phyloP scores from a whole-genome alignment of 2,888 invertebrate species.

The Conomelus anceps region DNA sequence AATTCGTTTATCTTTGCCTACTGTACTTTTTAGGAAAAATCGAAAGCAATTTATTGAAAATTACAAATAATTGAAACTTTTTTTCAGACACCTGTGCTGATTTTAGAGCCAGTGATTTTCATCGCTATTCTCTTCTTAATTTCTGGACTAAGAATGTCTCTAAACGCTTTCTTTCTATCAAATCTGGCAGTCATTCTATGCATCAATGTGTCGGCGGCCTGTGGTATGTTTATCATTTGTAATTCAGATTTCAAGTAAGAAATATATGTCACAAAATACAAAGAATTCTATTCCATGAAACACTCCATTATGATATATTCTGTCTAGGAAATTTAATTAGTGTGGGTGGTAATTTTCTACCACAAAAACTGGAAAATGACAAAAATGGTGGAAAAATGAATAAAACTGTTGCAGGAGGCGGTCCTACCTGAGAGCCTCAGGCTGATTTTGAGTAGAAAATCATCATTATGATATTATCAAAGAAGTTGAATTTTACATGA shows the following conservation, averaged over 20 bases:
- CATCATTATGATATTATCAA: too few species aligned
- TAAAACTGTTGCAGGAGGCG: too few species aligned
- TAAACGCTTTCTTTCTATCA: constrained; percentile 64
- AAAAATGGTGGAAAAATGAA: too few species aligned
- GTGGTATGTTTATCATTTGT: constrained; percentile 53
- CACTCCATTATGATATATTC: too few species aligned
- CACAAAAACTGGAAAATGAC: too few species aligned
- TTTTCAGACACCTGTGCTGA: constrained; percentile 71
- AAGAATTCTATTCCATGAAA: not conserved
- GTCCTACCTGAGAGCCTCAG: too few species aligned
- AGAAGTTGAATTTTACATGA: too few species aligned
- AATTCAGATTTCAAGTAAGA: not conserved
- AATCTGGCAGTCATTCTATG: constrained; percentile 64
- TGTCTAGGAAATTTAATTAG: too few species aligned
- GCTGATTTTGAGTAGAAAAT: too few species aligned
- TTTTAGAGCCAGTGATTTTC: constrained; percentile 77
- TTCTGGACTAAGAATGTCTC: constrained; percentile 63
- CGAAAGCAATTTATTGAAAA: not conserved
- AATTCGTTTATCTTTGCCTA: too few species aligned
- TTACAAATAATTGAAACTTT: not conserved
- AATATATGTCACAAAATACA: not conserved
- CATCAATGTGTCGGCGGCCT: constrained; percentile 80
- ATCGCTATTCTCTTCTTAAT: constrained; percentile 79
- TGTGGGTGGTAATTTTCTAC: too few species aligned
- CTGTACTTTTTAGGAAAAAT: not conserved